Conservation (phyloP, 2,888 invertebrate genomes). For the Drosophila quinaria region DNA sequence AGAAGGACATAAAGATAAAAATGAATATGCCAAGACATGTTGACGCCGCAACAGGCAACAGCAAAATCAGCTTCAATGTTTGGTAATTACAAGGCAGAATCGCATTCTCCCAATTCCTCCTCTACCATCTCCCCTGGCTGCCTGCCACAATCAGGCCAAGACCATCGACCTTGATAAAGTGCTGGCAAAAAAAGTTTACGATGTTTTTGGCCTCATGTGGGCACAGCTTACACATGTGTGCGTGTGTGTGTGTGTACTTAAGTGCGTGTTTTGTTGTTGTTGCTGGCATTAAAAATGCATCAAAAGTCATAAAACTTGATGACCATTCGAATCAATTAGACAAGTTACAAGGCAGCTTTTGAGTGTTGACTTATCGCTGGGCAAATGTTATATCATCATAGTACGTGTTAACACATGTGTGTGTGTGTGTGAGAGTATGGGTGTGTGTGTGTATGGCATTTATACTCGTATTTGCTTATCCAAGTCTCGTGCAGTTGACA, state of each 20-base stretch:
- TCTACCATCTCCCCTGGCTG: neutral
- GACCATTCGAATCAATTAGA: constrained; percentile 55
- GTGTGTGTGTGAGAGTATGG: constrained; percentile 14
- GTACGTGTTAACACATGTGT: constrained; percentile 4
- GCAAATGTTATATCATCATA: constrained; percentile 61
- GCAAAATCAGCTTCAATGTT: constrained; percentile 32
- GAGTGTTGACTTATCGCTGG: constrained; percentile 34
- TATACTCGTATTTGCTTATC: constrained; percentile 7
- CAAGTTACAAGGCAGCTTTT: constrained; percentile 25
- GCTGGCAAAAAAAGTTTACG: constrained; percentile 42
- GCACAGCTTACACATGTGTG: neutral
- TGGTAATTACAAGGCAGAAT: constrained; percentile 33
- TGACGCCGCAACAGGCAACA: constrained; percentile 10
- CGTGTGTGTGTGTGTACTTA: constrained; percentile 5
- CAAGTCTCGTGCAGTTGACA: constrained; percentile 42
- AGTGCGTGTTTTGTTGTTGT: constrained; percentile 14
- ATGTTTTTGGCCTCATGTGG: constrained; percentile 42
- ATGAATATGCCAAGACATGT: constrained; percentile 3
- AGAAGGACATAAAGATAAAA: constrained; percentile 17
- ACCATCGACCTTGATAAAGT: constrained; percentile 42
- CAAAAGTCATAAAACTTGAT: constrained; percentile 45
- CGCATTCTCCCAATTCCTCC: neutral
- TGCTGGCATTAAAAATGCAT: constrained; percentile 62
- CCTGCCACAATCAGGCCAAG: neutral
- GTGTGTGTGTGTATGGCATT: neutral